Evolutionary conservation across 2,888 invertebrate genomes (phyloP), one percentile per base, ranked within the genome.

Genomic region (Andrena fulva): DNA sequence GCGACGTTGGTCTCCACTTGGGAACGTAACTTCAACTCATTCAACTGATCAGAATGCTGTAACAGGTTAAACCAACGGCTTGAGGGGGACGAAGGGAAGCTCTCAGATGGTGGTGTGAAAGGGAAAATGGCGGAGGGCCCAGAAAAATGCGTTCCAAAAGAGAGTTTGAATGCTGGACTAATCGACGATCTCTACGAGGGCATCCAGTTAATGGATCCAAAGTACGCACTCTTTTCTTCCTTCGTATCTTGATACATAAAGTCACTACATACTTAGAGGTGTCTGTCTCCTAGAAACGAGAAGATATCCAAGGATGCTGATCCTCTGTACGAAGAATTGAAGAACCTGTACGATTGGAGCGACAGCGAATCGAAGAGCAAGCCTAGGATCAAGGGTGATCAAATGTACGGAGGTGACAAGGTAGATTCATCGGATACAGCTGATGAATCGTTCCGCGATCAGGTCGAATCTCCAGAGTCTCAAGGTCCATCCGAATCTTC

Each of bases 311-410:
- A 75, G 10, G 68, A 70, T 24, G 52, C 71, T 12, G 56, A 79
- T 6, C 71, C 81, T 3, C 12, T 86, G 33, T 88, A 87, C 56
- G 85, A 89, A 0, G 86, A 88, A 12, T 52, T 89, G 60, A 82
- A 84, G 33, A 77, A 77, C 3, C 50, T 88, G 3, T 85, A 87
- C 42, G 89, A 89, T 29, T 87, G 89, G 89, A 71, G 48, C 20
- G 77, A 86, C 31, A 62, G 79, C 12, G 88, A 85, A 24, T 29
- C 62, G 63, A 77, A 68, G 50, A 76, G 59, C n/a, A 80, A 83
- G 5, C 73, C 85, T 0, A 72, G 88, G 48, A 59, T 87, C 4
- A 82, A 79, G 54, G 88, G 85, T 0, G 89, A 89, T 81, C 86
- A 84, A 54, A 78, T 83, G 72, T 59, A 71, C 52, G 85, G 80